Conservation (phyloP, 2,888 invertebrate species). For the Acanthococcus lagerstroemiae region DNA sequence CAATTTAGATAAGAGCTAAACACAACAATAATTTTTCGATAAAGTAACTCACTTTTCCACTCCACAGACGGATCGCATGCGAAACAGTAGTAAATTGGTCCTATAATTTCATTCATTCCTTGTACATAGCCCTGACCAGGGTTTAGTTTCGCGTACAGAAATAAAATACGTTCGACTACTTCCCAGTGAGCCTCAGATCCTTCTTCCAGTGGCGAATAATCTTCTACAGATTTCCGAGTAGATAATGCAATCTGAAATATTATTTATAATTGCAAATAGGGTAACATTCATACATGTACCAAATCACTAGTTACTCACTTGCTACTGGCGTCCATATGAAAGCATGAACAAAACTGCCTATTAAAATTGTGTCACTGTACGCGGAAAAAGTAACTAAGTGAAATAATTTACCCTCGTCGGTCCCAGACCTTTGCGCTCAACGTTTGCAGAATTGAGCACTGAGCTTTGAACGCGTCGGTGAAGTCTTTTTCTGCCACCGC, state of each 20-base stretch:
- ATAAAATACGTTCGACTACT: slow-evolving; percentile 91
- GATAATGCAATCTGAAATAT: slow-evolving; percentile 47
- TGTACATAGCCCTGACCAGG: slow-evolving; percentile 93
- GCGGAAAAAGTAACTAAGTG: no score
- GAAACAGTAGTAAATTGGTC: slow-evolving; percentile 95
- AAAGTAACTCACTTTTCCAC: slow-evolving; percentile 58
- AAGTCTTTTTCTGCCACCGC: slow-evolving; percentile 69
- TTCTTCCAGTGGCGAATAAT: slow-evolving; percentile 74
- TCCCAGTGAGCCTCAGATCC: slow-evolving; percentile 98
- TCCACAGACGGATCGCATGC: slow-evolving; percentile 75
- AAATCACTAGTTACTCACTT: slow-evolving; percentile 1
- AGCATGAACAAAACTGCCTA: neutral
- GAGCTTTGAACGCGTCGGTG: slow-evolving; percentile 81
- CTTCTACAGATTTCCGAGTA: slow-evolving; percentile 64
- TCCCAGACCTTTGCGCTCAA: slow-evolving; percentile 78
- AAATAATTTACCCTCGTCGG: slow-evolving; percentile 70
- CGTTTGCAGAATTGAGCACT: slow-evolving; percentile 73
- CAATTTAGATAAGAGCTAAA: no score
- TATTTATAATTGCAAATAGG: neutral
- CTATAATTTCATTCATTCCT: slow-evolving; percentile 99
- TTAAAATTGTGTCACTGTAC: no score
- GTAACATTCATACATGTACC: neutral
- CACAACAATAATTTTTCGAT: neutral
- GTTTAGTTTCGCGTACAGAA: slow-evolving; percentile 91
- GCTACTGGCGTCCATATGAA: slow-evolving; percentile 14